phyloP scores from a whole-genome alignment of 2,797 vertebrate species.

The Pseudochaenichthys georgianus region DNA sequence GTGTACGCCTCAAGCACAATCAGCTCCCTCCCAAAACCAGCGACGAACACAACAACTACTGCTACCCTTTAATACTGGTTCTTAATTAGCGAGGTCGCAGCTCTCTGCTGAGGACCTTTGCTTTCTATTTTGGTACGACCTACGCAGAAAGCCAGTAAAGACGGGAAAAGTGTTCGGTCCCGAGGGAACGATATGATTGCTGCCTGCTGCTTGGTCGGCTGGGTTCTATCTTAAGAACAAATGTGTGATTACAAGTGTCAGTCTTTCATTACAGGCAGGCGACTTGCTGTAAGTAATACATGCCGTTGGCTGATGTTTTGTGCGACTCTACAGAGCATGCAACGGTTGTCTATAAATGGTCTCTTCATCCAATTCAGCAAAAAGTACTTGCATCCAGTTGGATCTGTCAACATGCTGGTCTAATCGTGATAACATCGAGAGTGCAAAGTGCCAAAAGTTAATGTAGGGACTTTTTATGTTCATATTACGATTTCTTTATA shows the following conservation, averaged over 20 bases:
- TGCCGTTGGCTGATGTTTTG: slow-evolving; percentile 16
- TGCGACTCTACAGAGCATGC: slow-evolving; percentile 22
- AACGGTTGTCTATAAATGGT: slow-evolving; percentile 15
- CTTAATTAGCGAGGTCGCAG: slow-evolving; percentile 71
- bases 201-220: slow-evolving; percentile 54
- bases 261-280: slow-evolving; percentile 72
- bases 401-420: not conserved
- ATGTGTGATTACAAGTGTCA: slow-evolving; percentile 76
- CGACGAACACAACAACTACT: slow-evolving; percentile 54
- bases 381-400: not conserved
- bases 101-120: slow-evolving; percentile 50
- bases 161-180: slow-evolving; percentile 39
- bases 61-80: slow-evolving; percentile 62
- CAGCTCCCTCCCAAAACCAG: slow-evolving; percentile 60
- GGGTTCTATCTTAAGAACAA: slow-evolving; percentile 67
- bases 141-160: slow-evolving; percentile 51
- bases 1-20: slow-evolving; percentile 71
- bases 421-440: not conserved
- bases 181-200: slow-evolving; percentile 71
- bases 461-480: not conserved
- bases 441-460: not conserved
- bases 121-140: slow-evolving; percentile 64
- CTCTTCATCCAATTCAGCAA: not conserved
- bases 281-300: slow-evolving; percentile 55
- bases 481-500: not conserved